Evolutionary conservation across 2,888 invertebrate genomes (phyloP), one percentile per base, ranked within the genome.

Genomic region (Pammene aurita): DNA sequence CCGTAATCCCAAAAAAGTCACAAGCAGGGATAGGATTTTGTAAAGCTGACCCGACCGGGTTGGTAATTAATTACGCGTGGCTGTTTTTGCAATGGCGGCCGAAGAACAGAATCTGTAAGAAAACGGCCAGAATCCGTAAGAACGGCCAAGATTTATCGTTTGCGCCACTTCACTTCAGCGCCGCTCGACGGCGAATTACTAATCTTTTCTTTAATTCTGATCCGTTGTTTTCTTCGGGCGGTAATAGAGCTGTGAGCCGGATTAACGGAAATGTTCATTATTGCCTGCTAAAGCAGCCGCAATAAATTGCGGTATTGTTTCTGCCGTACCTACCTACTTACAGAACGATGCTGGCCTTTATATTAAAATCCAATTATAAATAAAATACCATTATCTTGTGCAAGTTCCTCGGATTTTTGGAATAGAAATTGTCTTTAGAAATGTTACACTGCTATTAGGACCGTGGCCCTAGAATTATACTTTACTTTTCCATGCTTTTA

Each of bases 121-220:
- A 83, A 88, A 84, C 83, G 80, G 82, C 77, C 80, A 87, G 68
- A 58, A 80, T 82, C 74, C 78, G 83, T 84, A 84, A 87, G 85
- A 85, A 83, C 83, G 80, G 82, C 77, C 79, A 87, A 90, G 89
- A 90, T 90, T 90, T 90, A 90, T 90, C 80, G 84, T 86, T 83
- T 77, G 82, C 82, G 82, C 81, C 84, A 78, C 76, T 77, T 85
- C 84, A 85, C 85, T 85, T 75, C 77, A 78, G 77, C 83, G 78
- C 79, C 80, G 83, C 80, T 78, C 80, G 82, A 78, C 81, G 82
- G 83, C 75, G 84, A 84, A 85, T 85, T 85, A 83, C 86, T 87
- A 88, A 87, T 87, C 86, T 88, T 87, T 88, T 86, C 87, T 88
- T 87, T 86, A 88, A 88, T 86, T 88, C 86, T 85, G 87, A 88